phyloP scores from a whole-genome alignment of 2,797 vertebrate genomes.

The Enteromius treurensis region DNA sequence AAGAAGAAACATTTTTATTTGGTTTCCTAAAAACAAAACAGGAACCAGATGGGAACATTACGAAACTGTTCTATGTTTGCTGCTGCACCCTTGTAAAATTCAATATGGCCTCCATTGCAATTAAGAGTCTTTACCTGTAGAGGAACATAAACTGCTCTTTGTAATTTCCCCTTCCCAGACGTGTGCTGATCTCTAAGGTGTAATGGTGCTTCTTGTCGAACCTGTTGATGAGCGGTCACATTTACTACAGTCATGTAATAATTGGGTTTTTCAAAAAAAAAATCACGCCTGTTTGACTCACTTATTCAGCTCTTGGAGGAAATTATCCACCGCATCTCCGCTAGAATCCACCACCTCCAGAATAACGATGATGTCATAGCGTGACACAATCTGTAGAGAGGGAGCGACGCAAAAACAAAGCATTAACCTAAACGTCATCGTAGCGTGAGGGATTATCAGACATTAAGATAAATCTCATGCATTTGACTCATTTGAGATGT shows the following conservation, averaged over 20 bases:
- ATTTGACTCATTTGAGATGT: not conserved
- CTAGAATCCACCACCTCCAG: conserved; percentile 79
- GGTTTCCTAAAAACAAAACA: not conserved
- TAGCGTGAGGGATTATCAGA: not conserved
- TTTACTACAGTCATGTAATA: not conserved
- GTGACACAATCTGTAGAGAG: conserved; percentile 72
- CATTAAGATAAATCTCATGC: not conserved
- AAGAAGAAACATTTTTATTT: not conserved
- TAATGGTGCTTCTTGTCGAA: conserved; percentile 63
- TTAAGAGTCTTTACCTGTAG: conserved; percentile 70
- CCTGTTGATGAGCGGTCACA: conserved; percentile 48
- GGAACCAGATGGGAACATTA: not conserved
- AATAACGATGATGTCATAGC: conserved; percentile 81
- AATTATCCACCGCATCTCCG: conserved; percentile 59
- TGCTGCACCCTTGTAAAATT: not conserved
- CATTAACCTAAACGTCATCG: not conserved
- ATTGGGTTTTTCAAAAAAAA: not conserved
- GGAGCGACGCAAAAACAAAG: not conserved
- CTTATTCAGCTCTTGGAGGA: conserved; percentile 76
- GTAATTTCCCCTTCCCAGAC: conserved; percentile 73
- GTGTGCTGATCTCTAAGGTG: conserved; percentile 72
- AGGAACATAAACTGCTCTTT: conserved; percentile 84
- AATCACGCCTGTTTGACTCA: conserved; percentile 53
- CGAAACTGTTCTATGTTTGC: not conserved
- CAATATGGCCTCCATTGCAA: not conserved